Percentiles rank a stretch among this genome's conserved stretches.
Evolutionary conservation across 2,797 vertebrate genomes (phyloP).

Genomic region (Sebastolobus alascanus): DNA sequence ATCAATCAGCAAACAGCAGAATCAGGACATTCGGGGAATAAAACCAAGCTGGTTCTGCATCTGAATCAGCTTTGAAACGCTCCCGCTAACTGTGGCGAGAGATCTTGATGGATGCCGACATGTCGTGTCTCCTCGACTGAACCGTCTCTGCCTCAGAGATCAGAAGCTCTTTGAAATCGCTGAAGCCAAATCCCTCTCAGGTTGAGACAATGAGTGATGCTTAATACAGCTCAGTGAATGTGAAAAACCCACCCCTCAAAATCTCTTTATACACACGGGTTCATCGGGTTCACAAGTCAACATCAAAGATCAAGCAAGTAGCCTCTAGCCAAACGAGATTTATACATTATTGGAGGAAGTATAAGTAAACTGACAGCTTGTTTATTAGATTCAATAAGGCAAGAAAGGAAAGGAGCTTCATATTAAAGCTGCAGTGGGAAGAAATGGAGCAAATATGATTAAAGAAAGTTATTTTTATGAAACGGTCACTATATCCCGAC

Average conservation of each 20-base stretch:
- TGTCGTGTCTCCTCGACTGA: constrained; percentile 38
- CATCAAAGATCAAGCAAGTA: constrained; percentile 8
- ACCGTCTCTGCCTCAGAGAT: constrained; percentile 50
- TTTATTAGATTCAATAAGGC: neutral
- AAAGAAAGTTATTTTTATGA: no score
- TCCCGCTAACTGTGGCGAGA: constrained; percentile 6
- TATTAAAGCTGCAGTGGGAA: neutral
- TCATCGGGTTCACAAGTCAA: constrained; percentile 17
- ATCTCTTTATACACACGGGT: constrained; percentile 13
- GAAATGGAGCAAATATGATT: no score
- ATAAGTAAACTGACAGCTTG: neutral
- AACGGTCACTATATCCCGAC: no score
- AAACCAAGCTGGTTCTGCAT: neutral
- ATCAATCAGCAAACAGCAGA: constrained; percentile 6
- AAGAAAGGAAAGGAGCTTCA: neutral
- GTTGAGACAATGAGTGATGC: constrained; percentile 38
- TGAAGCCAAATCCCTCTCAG: constrained; percentile 39
- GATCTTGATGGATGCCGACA: constrained; percentile 54
- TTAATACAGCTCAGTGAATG: constrained; percentile 18
- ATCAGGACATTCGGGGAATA: neutral
- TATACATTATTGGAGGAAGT: neutral
- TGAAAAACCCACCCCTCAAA: constrained; percentile 1
- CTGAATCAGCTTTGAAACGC: constrained; percentile 24
- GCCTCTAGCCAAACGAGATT: constrained; percentile 9
- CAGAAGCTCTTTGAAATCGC: constrained; percentile 58